A percentile compares a stretch with the other conserved stretches of the same genome.
Evolutionary conservation across 35 echinoderm and acorn worm genomes (phyloP).

Genomic region (Ptychodera flava): DNA sequence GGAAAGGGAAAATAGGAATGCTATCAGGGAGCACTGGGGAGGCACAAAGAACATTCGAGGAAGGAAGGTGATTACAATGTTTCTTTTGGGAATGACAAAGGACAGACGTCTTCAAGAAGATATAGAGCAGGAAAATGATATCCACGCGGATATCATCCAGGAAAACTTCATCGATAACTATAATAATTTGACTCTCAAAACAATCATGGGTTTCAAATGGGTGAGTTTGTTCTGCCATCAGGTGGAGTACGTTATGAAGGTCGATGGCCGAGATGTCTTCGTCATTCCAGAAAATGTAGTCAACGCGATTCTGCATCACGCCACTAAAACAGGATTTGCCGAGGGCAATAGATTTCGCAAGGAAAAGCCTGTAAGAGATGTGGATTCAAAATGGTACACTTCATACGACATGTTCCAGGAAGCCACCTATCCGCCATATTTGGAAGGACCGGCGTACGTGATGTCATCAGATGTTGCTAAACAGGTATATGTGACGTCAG

Average conservation of each 20-base stretch:
- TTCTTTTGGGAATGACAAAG: constrained; percentile 8
- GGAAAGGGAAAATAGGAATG: neutral
- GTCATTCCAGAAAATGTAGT: neutral
- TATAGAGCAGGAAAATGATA: constrained; percentile 15
- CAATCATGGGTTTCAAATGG: constrained; percentile 90
- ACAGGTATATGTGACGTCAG: constrained; percentile 20
- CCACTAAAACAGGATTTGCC: neutral
- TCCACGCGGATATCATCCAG: constrained; percentile 55
- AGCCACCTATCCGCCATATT: constrained; percentile 35
- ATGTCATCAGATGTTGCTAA: constrained; percentile 30
- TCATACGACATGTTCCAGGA: constrained; percentile 35
- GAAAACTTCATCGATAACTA: constrained; percentile 80
- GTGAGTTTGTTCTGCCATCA: constrained; percentile 48
- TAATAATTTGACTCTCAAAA: constrained; percentile 79
- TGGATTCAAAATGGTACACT: constrained; percentile 45
- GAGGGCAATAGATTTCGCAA: neutral
- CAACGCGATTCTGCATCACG: neutral
- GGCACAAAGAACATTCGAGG: constrained; percentile 2
- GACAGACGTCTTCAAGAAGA: neutral
- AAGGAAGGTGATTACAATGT: constrained; percentile 40
- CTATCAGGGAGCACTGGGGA: constrained; percentile 36
- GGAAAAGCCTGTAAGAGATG: constrained; percentile 8
- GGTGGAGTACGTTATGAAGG: constrained; percentile 80
- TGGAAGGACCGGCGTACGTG: constrained; percentile 33
- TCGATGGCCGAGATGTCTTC: constrained; percentile 24